Conservation (phyloP, 2,113 vertebrate species). For the Hippoglossus stenolepis region DNA sequence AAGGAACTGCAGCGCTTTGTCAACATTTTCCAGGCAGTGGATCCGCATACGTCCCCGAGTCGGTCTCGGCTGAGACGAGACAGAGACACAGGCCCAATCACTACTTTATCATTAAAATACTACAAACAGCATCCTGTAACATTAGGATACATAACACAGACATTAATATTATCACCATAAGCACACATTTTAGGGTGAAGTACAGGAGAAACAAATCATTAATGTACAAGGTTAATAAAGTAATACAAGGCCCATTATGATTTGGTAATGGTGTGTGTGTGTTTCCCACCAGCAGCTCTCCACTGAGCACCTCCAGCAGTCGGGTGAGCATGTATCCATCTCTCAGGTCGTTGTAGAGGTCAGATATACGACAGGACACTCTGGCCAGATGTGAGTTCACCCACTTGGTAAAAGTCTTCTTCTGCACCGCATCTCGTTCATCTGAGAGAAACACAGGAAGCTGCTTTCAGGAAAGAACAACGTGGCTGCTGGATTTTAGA, state of each 20-base stretch:
- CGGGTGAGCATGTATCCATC: constrained; percentile 93
- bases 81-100: neutral
- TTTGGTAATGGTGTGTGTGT: neutral
- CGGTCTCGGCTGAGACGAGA: constrained; percentile 85
- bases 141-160: neutral
- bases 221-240: no score
- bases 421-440: constrained; percentile 94
- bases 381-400: constrained; percentile 92
- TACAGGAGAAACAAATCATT: no score
- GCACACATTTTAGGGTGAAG: neutral
- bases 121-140: no score
- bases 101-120: neutral
- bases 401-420: constrained; percentile 98
- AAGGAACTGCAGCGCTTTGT: constrained; percentile 96
- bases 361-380: constrained; percentile 89
- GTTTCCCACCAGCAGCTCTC: constrained; percentile 90
- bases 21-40: constrained; percentile 95
- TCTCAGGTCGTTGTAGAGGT: constrained; percentile 92
- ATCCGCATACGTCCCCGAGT: constrained; percentile 96
- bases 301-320: constrained; percentile 94
- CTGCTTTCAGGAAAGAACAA: neutral
- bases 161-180: neutral
- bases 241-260: no score
- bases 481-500: neutral
- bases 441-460: constrained; percentile 74